Evolutionary conservation across 2,113 vertebrate species (phyloP).

Genomic region (Platysteira castanea): DNA sequence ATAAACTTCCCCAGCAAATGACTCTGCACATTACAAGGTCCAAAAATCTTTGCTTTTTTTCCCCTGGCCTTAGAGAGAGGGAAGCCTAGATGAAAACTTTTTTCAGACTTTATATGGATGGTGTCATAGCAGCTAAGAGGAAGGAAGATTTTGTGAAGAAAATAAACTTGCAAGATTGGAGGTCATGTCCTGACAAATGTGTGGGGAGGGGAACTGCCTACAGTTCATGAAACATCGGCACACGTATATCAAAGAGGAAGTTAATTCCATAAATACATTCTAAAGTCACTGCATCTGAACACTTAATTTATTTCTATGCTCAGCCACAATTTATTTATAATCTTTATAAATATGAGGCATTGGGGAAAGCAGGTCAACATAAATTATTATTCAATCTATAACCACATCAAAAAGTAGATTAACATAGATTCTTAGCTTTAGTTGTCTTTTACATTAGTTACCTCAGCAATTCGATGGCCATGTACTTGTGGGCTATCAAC

Average conservation of each 20-base stretch:
- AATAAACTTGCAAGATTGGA: neutral
- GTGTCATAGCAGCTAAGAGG: neutral
- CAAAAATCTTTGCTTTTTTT: neutral
- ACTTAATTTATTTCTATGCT: neutral
- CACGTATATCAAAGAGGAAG: neutral
- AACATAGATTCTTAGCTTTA: neutral
- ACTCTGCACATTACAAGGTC: neutral
- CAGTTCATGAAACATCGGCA: neutral
- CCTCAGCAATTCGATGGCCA: neutral
- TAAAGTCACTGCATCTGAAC: neutral
- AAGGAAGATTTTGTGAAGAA: neutral
- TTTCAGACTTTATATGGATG: neutral
- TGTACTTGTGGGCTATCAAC: neutral
- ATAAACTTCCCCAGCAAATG: neutral
- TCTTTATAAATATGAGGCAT: neutral
- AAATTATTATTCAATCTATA: conserved; percentile 18
- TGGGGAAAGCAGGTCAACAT: neutral
- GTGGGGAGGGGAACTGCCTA: neutral
- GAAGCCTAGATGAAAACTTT: neutral
- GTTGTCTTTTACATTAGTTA: neutral
- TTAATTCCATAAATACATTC: conserved; percentile 18
- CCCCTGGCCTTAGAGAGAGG: neutral
- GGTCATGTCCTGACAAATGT: neutral
- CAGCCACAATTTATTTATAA: conserved; percentile 20
- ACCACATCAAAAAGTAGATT: neutral